Evolutionary conservation across 2,888 invertebrate species (phyloP), one percentile per base, ranked within the genome.

Genomic region (Hydraecia micacea): DNA sequence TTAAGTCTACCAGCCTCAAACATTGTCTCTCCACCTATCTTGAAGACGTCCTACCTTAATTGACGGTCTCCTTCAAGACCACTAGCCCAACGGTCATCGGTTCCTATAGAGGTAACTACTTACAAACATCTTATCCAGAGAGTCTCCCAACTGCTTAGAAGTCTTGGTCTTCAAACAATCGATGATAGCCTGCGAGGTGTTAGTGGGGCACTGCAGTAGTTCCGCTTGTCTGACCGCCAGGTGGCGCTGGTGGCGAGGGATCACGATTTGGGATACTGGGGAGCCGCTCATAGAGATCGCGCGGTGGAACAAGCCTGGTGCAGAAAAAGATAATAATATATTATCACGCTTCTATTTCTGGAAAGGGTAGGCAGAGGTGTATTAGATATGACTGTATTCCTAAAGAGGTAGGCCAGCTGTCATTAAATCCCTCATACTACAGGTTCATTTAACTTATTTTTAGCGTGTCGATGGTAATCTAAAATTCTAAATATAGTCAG

Each of bases 261-360:
- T 92, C 2, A 97, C 95, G 91, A 96, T 97, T 71, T 97, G 97
- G 1, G 96, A 96, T 0, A 97, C 95, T 0, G 97, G 97, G 0
- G 98, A 97, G 1, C 97, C 98, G 88, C 98, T 98, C 97, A 98
- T 97, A 0, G 97, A 97, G 32, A 98, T 97, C 0, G 97, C 98
- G 78, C 97, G 97, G 90, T 98, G 98, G 92, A 98, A 98, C 0
- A 98, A 94, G 74, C 97, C 97, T 97, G 90, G 77, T 0, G 0
- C 0, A 18, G 1, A 32, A 0, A 15, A n/a, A 0, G 5, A 13
- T 36, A 32, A 13, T 36, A 32, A n/a, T 6, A 28, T 58, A 15
- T 32, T 11, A 71, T 13, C 4, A 32, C 7, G 13, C 46, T n/a
- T 36, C 25, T 36, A n/a, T 25, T 25, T 69, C 15, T 25, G 15